A percentile compares a stretch with the other conserved stretches of the same genome.
Conservation (phyloP, 2,797 vertebrate species). For the Lophotriccus pileatus region DNA sequence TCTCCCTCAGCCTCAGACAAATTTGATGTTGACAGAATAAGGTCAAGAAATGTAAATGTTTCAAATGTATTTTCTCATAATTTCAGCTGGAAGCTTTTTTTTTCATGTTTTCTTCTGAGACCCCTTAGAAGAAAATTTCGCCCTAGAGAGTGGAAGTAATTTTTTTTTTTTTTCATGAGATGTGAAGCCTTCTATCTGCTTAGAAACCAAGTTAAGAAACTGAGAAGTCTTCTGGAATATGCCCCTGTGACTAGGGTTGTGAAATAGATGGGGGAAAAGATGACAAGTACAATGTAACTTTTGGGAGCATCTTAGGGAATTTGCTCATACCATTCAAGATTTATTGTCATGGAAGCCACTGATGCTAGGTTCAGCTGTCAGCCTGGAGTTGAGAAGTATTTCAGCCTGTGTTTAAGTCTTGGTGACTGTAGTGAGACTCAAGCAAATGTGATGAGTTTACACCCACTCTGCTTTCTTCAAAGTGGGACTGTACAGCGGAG, state of each 20-base stretch:
- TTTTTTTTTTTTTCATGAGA: background rate
- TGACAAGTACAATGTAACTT: background rate
- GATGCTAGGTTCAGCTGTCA: background rate
- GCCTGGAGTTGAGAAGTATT: background rate
- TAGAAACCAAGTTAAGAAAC: background rate
- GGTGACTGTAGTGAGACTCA: background rate
- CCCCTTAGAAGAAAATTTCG: background rate
- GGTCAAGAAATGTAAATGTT: background rate
- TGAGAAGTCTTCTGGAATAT: background rate
- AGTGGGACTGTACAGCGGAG: background rate
- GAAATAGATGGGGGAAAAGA: background rate
- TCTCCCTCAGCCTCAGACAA: background rate
- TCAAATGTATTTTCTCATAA: background rate
- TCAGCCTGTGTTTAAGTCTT: background rate
- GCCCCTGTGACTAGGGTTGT: background rate
- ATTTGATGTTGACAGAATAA: background rate
- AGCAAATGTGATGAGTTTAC: background rate
- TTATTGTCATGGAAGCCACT: background rate
- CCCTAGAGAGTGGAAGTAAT: background rate
- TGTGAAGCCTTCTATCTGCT: background rate
- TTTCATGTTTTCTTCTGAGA: background rate
- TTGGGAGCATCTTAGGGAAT: background rate
- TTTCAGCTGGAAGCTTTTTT: background rate
- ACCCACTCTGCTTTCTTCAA: background rate
- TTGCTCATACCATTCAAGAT: background rate